Conservation (phyloP, 2,113 vertebrate species). For the Mormoops blainvillei region DNA sequence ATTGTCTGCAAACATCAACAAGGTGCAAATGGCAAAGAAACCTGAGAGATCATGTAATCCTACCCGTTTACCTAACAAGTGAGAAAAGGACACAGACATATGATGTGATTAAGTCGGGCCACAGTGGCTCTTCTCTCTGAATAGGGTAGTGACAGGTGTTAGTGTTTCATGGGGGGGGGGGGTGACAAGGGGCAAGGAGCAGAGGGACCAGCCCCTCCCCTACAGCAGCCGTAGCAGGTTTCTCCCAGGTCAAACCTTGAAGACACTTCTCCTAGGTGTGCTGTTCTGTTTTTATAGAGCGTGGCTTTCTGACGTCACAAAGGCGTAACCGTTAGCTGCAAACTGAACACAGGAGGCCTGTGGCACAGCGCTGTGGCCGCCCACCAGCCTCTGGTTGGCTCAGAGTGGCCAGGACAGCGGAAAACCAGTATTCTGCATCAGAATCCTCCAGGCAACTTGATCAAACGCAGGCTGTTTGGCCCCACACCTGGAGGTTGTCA, state of each 20-base stretch:
- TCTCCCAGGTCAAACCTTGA: not conserved
- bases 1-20: not conserved
- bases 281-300: not conserved
- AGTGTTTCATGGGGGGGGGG: fast-evolving
- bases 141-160: not conserved
- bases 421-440: not conserved
- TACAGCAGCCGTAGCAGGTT: not conserved
- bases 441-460: not conserved
- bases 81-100: not conserved
- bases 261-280: not conserved
- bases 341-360: not conserved
- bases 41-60: not conserved
- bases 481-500: not conserved
- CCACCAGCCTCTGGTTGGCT: not conserved
- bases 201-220: too few species aligned
- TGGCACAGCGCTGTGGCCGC: too few species aligned
- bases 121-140: not conserved
- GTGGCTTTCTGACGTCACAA: not conserved
- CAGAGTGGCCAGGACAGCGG: too few species aligned
- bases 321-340: not conserved
- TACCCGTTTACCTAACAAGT: not conserved
- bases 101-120: not conserved
- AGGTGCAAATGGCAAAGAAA: not conserved
- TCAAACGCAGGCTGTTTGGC: not conserved
- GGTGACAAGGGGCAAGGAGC: not conserved